Evolutionary conservation across 2,888 invertebrate genomes (phyloP).

Genomic region (Tetheella fluctuosa): DNA sequence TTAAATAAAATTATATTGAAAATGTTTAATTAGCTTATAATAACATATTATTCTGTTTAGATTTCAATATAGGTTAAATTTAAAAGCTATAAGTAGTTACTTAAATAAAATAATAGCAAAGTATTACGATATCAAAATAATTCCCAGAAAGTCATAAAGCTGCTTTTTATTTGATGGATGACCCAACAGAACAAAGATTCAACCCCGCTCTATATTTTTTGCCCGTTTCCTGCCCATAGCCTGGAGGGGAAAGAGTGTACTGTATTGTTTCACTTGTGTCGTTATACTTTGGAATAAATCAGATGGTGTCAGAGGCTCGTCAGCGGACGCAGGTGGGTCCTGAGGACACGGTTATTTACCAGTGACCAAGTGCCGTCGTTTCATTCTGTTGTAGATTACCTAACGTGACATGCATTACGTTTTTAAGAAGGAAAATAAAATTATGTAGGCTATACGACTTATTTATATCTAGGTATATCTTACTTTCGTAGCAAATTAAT

Average conservation of each 20-base stretch:
- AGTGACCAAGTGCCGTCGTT: constrained; percentile 34
- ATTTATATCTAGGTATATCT: too few species aligned
- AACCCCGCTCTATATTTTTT: constrained; percentile 55
- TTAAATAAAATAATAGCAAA: constrained; percentile 8
- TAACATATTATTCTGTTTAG: too few species aligned
- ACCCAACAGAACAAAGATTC: constrained; percentile 51
- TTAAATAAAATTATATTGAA: too few species aligned
- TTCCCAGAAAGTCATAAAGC: constrained; percentile 18
- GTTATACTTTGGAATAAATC: constrained; percentile 69
- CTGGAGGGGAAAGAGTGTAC: constrained; percentile 28
- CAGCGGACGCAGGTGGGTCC: constrained; percentile 72
- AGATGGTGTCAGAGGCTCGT: constrained; percentile 59
- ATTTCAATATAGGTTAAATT: too few species aligned
- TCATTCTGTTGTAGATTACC: constrained; percentile 30
- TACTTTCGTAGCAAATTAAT: too few species aligned
- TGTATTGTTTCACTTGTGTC: constrained; percentile 62
- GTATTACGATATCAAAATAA: constrained; percentile 25
- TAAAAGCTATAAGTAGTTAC: neutral
- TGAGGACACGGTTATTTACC: constrained; percentile 39
- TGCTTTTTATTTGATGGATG: constrained; percentile 55
- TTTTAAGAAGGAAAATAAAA: neutral
- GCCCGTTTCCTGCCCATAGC: constrained; percentile 49
- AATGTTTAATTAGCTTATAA: too few species aligned
- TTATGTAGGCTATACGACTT: too few species aligned
- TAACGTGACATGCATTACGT: constrained; percentile 7